phyloP scores from a whole-genome alignment of 2,888 invertebrate genomes.

The Leistus spinibarbis region DNA sequence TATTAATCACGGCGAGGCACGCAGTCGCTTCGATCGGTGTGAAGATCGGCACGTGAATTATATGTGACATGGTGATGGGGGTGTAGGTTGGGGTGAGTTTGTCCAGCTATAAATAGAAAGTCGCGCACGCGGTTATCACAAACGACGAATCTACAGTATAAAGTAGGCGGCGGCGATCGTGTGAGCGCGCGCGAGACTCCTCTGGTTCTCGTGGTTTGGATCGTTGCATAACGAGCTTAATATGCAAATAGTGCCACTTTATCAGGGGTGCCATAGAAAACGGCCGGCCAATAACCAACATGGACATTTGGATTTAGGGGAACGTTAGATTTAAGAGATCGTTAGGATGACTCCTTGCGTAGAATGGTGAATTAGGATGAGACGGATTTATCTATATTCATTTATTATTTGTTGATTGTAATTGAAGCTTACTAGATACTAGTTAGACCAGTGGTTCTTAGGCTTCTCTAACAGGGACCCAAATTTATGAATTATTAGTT shows the following conservation, averaged over 20 bases:
- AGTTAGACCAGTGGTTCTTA: no score
- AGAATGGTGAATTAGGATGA: neutral
- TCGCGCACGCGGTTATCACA: constrained; percentile 25
- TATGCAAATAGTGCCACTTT: constrained; percentile 32
- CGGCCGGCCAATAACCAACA: constrained; percentile 9
- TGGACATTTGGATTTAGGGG: neutral
- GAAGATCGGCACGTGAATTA: neutral
- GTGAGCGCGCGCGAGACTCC: no score
- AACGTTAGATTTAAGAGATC: neutral
- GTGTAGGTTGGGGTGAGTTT: neutral
- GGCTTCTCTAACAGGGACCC: no score
- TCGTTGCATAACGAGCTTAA: constrained; percentile 32
- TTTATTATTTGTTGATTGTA: no score
- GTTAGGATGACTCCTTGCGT: neutral
- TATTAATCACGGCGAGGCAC: constrained; percentile 4
- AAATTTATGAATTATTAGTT: no score
- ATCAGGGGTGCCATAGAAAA: constrained; percentile 13
- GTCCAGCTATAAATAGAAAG: neutral
- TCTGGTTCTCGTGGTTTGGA: no score
- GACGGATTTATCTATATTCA: no score
- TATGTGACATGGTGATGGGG: neutral
- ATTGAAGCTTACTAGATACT: no score
- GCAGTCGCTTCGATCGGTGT: neutral
- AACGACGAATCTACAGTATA: constrained; percentile 35
- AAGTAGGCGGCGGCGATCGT: neutral